Conservation (phyloP, 2,797 vertebrate species). For the Pterois miles region DNA sequence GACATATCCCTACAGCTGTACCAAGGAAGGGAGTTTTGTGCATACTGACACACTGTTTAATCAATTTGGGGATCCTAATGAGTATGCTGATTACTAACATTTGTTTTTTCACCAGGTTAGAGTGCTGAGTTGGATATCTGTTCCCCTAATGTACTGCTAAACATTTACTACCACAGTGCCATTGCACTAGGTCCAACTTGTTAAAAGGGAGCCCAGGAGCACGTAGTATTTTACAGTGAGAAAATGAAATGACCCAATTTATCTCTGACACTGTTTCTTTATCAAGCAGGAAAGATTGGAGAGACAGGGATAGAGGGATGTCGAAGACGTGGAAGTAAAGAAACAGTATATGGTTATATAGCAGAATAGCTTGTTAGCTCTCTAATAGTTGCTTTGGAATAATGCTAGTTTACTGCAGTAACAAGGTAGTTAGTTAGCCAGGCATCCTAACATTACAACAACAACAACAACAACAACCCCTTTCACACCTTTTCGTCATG, state of each 20-base stretch:
- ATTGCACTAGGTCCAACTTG: conserved; percentile 11
- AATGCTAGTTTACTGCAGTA: no score
- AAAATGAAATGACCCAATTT: neutral
- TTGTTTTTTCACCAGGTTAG: conserved; percentile 17
- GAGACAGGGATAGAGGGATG: neutral
- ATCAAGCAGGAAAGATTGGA: neutral
- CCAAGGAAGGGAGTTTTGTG: neutral
- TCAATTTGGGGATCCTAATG: conserved; percentile 18
- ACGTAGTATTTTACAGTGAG: neutral
- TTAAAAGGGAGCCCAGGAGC: conserved; percentile 19
- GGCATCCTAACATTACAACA: no score
- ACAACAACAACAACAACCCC: no score
- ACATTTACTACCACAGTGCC: conserved; percentile 1
- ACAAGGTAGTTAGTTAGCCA: no score
- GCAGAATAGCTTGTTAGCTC: neutral
- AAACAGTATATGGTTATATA: neutral
- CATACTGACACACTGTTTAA: conserved; percentile 9
- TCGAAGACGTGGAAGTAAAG: neutral
- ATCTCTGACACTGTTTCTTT: neutral
- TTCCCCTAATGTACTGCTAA: neutral
- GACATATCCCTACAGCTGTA: neutral
- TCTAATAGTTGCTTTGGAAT: no score
- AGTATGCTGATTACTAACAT: neutral
- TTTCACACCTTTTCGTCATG: no score
- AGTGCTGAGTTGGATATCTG: neutral